Evolutionary conservation across 2,797 vertebrate genomes (phyloP), one percentile per base, ranked within the genome.

Genomic region (Apogon talboti): DNA sequence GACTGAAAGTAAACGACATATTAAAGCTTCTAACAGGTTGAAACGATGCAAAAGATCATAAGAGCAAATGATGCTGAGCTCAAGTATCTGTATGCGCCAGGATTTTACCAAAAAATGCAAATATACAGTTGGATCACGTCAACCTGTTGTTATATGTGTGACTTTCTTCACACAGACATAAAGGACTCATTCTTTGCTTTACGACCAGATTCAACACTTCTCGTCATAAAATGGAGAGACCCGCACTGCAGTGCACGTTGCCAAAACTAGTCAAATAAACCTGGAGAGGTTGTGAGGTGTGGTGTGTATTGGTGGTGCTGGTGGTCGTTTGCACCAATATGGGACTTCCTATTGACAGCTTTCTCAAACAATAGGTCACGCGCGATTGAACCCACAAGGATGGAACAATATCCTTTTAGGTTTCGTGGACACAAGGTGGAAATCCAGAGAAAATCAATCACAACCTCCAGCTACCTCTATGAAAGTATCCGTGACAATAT

Each of bases 401-500:
- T 33, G n/a, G 7, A 54, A 46, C 52, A 33, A 40, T 63, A 59
- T 65, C 49, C 44, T 51, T 55, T 60, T 40, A 15, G 24, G 65
- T 69, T 56, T 63, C 49, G 21, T 64, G 44, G 51, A 57, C 46
- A 69, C 37, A 11, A 33, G 52, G 62, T 60, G 21, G 63, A 78
- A 43, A 47, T 63, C 50, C 46, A 16, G n/a, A 46, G 33, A 67
- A 82, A 87, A 88, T 87, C 82, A 84, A 82, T 87, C 65, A 28
- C 2, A 14, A 86, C 78, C 55, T 28, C 61, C 51, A 66, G 76
- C 48, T 79, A 42, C 37, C 68, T 76, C 81, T 76, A 74, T 83
- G 57, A 66, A 77, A 72, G 79, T 60, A 75, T 12, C 55, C 14
- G 7, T 24, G 63, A 70, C 64, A 53, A 51, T 35, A 84, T 75